phyloP scores from a whole-genome alignment of 2,113 vertebrate genomes.

The Formicarius rufipectus region DNA sequence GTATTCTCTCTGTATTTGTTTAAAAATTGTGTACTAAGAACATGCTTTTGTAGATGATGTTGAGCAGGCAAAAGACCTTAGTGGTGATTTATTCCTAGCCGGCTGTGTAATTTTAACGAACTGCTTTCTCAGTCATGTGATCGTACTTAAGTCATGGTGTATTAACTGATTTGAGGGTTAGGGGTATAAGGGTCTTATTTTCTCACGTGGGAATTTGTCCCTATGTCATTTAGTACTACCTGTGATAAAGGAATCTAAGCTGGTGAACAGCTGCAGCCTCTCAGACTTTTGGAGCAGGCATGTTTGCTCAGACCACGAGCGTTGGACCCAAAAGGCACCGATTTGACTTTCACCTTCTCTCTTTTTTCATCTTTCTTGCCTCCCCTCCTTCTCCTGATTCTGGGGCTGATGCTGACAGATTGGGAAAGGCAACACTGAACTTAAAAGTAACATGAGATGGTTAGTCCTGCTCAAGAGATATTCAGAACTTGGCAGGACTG shows the following conservation, averaged over 20 bases:
- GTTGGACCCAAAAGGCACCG: not conserved
- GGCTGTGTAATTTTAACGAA: not conserved
- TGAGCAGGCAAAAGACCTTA: not conserved
- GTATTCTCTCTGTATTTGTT: slow-evolving; percentile 43
- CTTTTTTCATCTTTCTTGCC: not conserved
- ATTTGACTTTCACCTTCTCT: not conserved
- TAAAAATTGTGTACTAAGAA: slow-evolving; percentile 7
- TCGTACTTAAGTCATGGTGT: not conserved
- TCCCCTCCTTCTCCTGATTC: not conserved
- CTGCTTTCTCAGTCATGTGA: not conserved
- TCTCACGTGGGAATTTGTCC: not conserved
- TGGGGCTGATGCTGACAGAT: not conserved
- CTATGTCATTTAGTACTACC: not conserved
- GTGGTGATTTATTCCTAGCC: not conserved
- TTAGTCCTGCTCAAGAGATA: not conserved
- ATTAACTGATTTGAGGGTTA: not conserved
- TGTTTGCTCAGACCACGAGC: not conserved
- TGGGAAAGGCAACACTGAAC: not conserved
- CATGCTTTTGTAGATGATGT: not conserved
- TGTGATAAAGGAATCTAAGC: not conserved
- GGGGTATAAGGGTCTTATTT: not conserved
- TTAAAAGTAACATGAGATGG: not conserved
- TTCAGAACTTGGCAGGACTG: not conserved
- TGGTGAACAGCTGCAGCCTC: not conserved
- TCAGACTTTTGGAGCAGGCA: not conserved